Conservation (phyloP, 2,113 vertebrate genomes). For the Chaetodon auriga region DNA sequence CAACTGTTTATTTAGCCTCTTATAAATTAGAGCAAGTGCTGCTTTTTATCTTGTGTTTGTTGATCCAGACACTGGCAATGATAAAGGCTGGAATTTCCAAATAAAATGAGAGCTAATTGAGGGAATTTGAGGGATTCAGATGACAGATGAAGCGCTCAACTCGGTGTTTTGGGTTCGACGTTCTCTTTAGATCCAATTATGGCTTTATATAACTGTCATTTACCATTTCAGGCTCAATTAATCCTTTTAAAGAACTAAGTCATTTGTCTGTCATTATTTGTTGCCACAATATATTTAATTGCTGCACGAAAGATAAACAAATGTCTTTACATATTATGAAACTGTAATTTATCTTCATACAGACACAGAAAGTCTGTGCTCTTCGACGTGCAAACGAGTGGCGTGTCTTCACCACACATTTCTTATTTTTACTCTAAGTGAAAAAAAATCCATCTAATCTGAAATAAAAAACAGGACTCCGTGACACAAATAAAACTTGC, state of each 20-base stretch:
- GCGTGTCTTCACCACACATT: neutral
- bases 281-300: constrained; percentile 14
- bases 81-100: constrained; percentile 47
- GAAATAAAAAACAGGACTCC: neutral
- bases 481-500: neutral
- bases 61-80: constrained; percentile 40
- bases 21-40: constrained; percentile 41
- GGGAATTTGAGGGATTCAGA: constrained; percentile 15
- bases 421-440: neutral
- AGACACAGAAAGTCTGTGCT: neutral
- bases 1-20: constrained; percentile 59
- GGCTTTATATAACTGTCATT: constrained; percentile 26
- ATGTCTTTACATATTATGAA: neutral
- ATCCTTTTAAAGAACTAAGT: constrained; percentile 4
- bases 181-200: constrained; percentile 27
- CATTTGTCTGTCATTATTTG: constrained; percentile 1
- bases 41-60: constrained; percentile 50
- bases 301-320: neutral
- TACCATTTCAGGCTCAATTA: neutral
- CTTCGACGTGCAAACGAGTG: neutral
- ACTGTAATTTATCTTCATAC: neutral
- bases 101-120: constrained; percentile 31
- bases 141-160: constrained; percentile 28
- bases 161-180: constrained; percentile 16
- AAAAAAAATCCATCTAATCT: neutral